These are phyloP conservation scores for Alsophila aescularia DNA, from an alignment of 2,888 invertebrate genomes.

Conservation along the genomic window DNA sequence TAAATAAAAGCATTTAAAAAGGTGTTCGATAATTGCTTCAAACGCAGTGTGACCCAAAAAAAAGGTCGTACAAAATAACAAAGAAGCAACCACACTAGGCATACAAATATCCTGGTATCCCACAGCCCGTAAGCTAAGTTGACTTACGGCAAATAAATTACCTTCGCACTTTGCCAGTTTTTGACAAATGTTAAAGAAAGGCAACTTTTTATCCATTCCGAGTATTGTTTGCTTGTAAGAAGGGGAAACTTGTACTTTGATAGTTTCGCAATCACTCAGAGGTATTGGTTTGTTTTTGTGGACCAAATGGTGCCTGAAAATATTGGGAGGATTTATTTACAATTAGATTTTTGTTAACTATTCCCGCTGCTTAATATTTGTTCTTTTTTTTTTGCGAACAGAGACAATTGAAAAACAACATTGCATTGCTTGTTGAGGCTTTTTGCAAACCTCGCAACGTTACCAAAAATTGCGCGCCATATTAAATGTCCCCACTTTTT, in stretches of 20 bases:
- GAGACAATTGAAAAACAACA: no score
- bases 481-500: no score
- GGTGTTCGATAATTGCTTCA: no score
- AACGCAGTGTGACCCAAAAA: no score
- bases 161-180: conserved; percentile 55
- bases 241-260: conserved; percentile 55
- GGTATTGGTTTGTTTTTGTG: conserved; percentile 45
- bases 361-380: no score
- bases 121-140: conserved; percentile 48
- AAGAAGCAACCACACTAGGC: background rate
- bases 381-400: no score
- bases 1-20: no score
- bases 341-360: background rate
- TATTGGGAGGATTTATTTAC: conserved; percentile 1
- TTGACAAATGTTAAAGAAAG: conserved; percentile 38
- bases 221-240: conserved; percentile 52
- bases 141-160: conserved; percentile 68
- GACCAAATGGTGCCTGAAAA: conserved; percentile 2
- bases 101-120: no score
- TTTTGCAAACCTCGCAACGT: no score
- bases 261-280: conserved; percentile 50
- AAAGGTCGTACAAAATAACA: no score
- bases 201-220: conserved; percentile 49
- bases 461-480: no score
- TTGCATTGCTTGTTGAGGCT: no score